Evolutionary conservation across 2,888 invertebrate genomes (phyloP), one percentile per base, ranked within the genome.

Genomic region (Gastracanthus pulcherrimus): DNA sequence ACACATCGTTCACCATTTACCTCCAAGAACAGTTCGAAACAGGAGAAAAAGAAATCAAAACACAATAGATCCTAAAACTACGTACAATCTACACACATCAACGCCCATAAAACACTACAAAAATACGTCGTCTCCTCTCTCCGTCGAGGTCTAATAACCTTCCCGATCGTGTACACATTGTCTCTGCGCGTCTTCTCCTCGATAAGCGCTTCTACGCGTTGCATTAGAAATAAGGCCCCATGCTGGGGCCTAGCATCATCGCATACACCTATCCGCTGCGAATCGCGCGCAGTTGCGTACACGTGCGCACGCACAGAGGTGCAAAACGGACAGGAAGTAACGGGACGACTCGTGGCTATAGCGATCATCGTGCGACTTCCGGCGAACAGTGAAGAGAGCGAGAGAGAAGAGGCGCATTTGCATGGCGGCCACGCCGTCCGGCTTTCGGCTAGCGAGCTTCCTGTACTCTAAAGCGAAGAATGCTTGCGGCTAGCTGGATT

Each of bases 241-340:
- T n/a, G 16, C 13, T 3, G 26, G 7, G 38, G 38, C 7, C 13
- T n/a, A n/a, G n/a, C n/a, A n/a, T n/a, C n/a, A n/a, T n/a, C n/a
- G 26, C 19, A n/a, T 19, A 3, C 34, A 41, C 13, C 16, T 66
- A 34, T 62, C 55, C 29, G 23, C 58, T 31, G 29, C 45, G 41
- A 67, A 67, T 67, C 60, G 36, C 1, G 31, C 23, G 23, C 13
- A 51, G n/a, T n/a, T n/a, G n/a, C n/a, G n/a, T n/a, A 13, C 36
- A 36, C 26, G 55, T 45, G 36, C 26, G 23, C 29, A 34, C 19
- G 1, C 7, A 23, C 23, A 0, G 19, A 81, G 69, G 83, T 84
- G 84, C 85, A 85, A 85, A n/a, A 86, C 84, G 86, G 85, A 83
- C 88, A 88, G 89, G 89, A 90, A 89, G 88, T 89, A 90, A 89